Base-by-base conservation (phyloP, 1,140 invertebrate genomes). In the Mya arenaria region DNA sequence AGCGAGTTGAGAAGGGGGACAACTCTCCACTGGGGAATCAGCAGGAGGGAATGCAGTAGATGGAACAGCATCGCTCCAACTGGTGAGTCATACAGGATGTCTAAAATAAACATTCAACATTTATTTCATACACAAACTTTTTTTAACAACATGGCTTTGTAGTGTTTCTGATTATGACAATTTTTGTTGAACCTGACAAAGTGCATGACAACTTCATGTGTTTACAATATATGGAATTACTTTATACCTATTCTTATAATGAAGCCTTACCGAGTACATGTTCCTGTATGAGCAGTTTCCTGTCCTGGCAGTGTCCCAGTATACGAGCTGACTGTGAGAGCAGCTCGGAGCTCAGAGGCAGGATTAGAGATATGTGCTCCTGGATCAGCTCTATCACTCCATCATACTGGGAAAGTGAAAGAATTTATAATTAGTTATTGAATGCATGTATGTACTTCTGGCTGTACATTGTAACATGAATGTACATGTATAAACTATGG, bases 51-150 rank as follows among this genome's bases (percentile, higher is more conserved):
- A 88, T 94, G 94, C 5, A 95, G 78, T 44, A 95, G 89, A 85
- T 95, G 94, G 8, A 94, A 94, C 74, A 95, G 84, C 93, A 95
- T 94, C 30, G 94, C 92, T 10, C 95, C 95, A 37, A 93, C 93
- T 32, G 93, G 90, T 0, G 94, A 95, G 55, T 93, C 89, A 66
- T 92, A 91, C 28, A 95, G 79, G n/a, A 94, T 90, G 86, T 91
- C 93, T 94, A 87, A 52, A 86, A 87, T 6, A 63, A 17, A 82
- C 36, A 62, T 48, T n/a, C n/a, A n/a, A n/a, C n/a, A n/a, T n/a
- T n/a, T n/a, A n/a, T n/a, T n/a, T n/a, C n/a, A n/a, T n/a, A n/a
- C n/a, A n/a, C n/a, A n/a, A n/a, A n/a, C n/a, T n/a, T n/a, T n/a
- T n/a, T n/a, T n/a, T n/a, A n/a, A n/a, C n/a, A n/a, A n/a, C n/a